These are phyloP conservation scores for Phania funesta DNA, from an alignment of 2,888 invertebrate genomes.

Conservation along the genomic window DNA sequence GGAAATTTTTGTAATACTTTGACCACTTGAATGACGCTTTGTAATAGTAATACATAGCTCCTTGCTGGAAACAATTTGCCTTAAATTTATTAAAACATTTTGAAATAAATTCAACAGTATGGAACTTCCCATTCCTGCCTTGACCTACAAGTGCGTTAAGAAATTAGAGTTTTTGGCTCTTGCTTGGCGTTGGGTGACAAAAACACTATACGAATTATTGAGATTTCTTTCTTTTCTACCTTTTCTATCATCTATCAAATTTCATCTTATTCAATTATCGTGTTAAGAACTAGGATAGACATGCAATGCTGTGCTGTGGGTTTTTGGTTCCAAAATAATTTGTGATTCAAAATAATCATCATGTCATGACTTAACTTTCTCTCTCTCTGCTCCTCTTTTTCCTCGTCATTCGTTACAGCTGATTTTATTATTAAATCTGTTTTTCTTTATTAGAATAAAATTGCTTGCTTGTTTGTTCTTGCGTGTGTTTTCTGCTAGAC, in stretches of 20 bases:
- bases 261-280: constrained; percentile 38
- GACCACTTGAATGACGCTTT: no score
- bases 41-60: no score
- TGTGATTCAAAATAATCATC: constrained; percentile 34
- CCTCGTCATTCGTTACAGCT: neutral
- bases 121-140: constrained; percentile 11
- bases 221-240: neutral
- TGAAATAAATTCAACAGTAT: neutral
- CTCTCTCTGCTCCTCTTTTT: neutral
- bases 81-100: neutral
- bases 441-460: neutral
- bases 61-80: neutral
- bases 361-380: constrained; percentile 4
- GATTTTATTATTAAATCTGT: constrained; percentile 13
- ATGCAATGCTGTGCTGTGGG: constrained; percentile 35
- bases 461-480: neutral
- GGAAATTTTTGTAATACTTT: no score
- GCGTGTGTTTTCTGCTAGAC: neutral
- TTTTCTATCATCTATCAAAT: constrained; percentile 14
- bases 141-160: neutral
- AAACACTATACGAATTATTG: no score
- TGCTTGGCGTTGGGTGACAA: constrained; percentile 16
- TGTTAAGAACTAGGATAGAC: neutral
- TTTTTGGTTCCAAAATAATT: constrained; percentile 24
- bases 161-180: neutral